Conservation (phyloP, 2,888 invertebrate genomes). For the Dolichomitus sp. region DNA sequence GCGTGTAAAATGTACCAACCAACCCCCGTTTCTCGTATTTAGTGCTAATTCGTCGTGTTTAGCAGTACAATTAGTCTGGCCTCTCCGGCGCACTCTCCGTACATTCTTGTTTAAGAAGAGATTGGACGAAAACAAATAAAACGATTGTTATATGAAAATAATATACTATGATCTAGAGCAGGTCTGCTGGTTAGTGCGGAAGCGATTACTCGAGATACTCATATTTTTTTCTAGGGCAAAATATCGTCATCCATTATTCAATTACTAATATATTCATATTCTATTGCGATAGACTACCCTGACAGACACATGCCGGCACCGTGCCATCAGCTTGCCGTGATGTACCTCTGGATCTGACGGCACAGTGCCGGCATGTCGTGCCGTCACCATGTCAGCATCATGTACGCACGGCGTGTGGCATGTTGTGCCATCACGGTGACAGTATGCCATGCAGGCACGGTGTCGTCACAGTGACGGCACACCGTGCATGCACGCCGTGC, state of each 20-base stretch:
- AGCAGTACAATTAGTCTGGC: conserved; percentile 54
- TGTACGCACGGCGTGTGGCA: too few relatives aligned
- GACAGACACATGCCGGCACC: too few relatives aligned
- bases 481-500: too few relatives aligned
- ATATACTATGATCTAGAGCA: conserved; percentile 7
- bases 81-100: conserved; percentile 58
- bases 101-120: conserved; percentile 25
- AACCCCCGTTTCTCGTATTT: conserved; percentile 48
- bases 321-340: too few relatives aligned
- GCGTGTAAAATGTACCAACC: conserved; percentile 66
- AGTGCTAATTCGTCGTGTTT: conserved; percentile 53
- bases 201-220: conserved; percentile 16
- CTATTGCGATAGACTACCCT: not conserved
- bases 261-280: not conserved
- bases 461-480: too few relatives aligned
- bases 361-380: too few relatives aligned
- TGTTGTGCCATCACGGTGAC: too few relatives aligned
- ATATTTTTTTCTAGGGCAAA: not conserved
- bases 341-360: too few relatives aligned
- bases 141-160: not conserved
- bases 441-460: too few relatives aligned
- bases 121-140: not conserved
- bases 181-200: conserved; percentile 10
- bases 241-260: conserved; percentile 1
- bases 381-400: too few relatives aligned